These are phyloP conservation scores for Clarias batrachus DNA, from an alignment of 2,113 vertebrate species.

Conservation along the genomic window DNA sequence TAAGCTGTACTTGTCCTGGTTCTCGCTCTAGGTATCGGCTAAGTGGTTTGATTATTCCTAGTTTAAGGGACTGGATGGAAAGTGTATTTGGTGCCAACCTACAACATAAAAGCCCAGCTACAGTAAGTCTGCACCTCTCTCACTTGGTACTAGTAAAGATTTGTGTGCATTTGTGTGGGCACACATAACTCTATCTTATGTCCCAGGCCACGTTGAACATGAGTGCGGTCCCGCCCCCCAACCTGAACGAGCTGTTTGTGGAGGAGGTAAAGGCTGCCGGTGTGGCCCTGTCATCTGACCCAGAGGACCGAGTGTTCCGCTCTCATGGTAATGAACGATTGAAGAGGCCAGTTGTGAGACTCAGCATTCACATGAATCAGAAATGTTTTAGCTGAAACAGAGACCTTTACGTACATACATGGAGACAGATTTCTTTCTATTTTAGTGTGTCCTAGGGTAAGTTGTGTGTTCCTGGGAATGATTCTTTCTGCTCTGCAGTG, in stretches of 20 bases:
- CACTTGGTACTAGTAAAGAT: background rate
- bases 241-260: constrained; percentile 86
- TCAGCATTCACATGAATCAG: background rate
- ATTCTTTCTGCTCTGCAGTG: background rate
- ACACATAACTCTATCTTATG: constrained; percentile 14
- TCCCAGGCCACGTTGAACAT: constrained; percentile 82
- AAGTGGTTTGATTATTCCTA: constrained; percentile 88
- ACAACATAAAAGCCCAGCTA: constrained; percentile 88
- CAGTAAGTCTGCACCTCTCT: constrained; percentile 74
- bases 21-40: constrained; percentile 82
- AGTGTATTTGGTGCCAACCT: constrained; percentile 84
- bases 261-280: constrained; percentile 84
- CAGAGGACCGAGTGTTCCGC: constrained; percentile 91
- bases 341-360: constrained; percentile 46
- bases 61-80: constrained; percentile 93
- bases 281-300: constrained; percentile 85
- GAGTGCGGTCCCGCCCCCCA: constrained; percentile 79
- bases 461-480: background rate
- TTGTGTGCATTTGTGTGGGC: background rate
- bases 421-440: background rate
- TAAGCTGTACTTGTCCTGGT: background rate
- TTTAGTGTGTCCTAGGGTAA: background rate
- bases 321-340: constrained; percentile 79
- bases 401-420: background rate
- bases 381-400: background rate